Percentiles rank a stretch among this genome's conserved stretches.
phyloP scores from a whole-genome alignment of 2,888 invertebrate genomes.

The Caradrina clavipalpis region DNA sequence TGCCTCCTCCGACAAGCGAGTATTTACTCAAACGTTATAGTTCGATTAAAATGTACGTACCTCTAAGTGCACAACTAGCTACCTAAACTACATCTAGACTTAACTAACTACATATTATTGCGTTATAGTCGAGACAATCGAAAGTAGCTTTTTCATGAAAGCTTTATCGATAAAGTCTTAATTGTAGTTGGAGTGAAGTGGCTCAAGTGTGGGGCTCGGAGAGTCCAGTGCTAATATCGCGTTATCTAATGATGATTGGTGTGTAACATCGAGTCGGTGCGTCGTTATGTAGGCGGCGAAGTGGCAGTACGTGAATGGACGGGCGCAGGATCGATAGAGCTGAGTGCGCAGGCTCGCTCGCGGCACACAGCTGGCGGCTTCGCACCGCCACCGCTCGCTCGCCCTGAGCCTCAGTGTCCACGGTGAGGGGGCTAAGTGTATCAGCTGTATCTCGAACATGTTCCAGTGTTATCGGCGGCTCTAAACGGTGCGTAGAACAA shows the following conservation, averaged over 20 bases:
- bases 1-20: slow-evolving; percentile 62
- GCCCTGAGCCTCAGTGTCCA: slow-evolving; percentile 78
- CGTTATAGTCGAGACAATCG: slow-evolving; percentile 33
- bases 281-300: slow-evolving; percentile 86
- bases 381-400: slow-evolving; percentile 75
- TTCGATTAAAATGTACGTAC: slow-evolving; percentile 40
- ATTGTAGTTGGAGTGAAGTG: slow-evolving; percentile 78
- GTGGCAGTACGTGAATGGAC: slow-evolving; percentile 86
- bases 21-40: slow-evolving; percentile 57
- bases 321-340: slow-evolving; percentile 85
- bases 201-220: slow-evolving; percentile 78
- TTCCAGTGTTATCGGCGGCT: slow-evolving; percentile 77
- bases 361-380: slow-evolving; percentile 82
- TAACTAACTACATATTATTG: slow-evolving; percentile 27
- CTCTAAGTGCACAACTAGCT: slow-evolving; percentile 29
- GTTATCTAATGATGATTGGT: slow-evolving; percentile 88
- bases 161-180: slow-evolving; percentile 65
- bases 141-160: slow-evolving; percentile 42
- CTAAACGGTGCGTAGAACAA: slow-evolving; percentile 84
- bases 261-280: slow-evolving; percentile 81
- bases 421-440: slow-evolving; percentile 78
- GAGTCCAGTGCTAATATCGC: slow-evolving; percentile 81
- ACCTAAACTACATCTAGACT: slow-evolving; percentile 14
- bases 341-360: slow-evolving; percentile 84
- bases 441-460: slow-evolving; percentile 79